Percentiles rank a stretch among this genome's conserved stretches.
These are phyloP conservation scores for Ochotona curzoniae DNA, from an alignment of 2,113 vertebrate species.

Conservation along the genomic window DNA sequence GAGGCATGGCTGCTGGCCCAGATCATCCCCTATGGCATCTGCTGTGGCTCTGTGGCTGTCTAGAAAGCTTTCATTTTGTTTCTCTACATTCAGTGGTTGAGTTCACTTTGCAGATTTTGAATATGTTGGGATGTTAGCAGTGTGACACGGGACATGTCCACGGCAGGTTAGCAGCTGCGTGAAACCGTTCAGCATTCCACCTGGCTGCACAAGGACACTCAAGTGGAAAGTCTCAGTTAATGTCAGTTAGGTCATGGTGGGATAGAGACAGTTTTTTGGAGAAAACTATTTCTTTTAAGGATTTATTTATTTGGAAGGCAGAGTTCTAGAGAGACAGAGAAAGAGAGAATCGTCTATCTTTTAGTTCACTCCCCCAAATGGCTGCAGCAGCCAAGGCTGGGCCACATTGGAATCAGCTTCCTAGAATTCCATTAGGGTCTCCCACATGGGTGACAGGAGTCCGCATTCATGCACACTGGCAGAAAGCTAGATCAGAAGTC, in stretches of 20 bases:
- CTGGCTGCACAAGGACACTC: background rate
- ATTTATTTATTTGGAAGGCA: no score
- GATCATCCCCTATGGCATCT: background rate
- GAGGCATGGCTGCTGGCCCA: background rate
- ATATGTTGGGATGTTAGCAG: constrained; percentile 2
- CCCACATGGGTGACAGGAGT: background rate
- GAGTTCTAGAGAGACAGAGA: no score
- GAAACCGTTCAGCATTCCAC: background rate
- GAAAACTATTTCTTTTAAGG: background rate
- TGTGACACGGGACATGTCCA: background rate
- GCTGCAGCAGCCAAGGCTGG: no score
- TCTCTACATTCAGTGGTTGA: background rate
- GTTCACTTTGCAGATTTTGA: background rate
- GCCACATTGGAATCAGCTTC: no score
- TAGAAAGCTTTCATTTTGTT: background rate
- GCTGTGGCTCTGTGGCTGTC: background rate
- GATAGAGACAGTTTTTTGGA: constrained; percentile 17
- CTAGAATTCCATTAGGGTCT: background rate
- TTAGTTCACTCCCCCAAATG: no score
- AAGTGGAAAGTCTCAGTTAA: constrained; percentile 12
- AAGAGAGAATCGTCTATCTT: no score
- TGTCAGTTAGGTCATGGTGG: background rate
- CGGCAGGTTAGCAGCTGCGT: background rate
- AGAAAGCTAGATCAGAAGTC: no score
- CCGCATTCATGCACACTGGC: no score